phyloP scores from a whole-genome alignment of 2,888 invertebrate genomes.

The Rhagonycha fulva region DNA sequence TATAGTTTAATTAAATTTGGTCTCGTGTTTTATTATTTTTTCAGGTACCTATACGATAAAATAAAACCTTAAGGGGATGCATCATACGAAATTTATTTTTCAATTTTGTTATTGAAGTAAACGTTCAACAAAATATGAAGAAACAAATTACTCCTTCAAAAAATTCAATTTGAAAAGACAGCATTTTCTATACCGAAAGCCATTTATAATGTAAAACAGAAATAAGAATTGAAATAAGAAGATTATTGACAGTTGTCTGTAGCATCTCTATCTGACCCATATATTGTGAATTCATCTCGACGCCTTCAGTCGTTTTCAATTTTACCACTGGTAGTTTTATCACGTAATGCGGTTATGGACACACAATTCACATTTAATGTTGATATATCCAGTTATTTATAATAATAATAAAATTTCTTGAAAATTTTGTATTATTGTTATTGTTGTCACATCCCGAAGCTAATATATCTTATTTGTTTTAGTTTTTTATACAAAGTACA shows the following conservation, averaged over 20 bases:
- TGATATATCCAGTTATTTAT: conserved; percentile 4
- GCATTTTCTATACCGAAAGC: neutral
- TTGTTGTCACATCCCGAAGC: neutral
- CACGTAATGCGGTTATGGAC: conserved; percentile 35
- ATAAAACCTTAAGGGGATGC: neutral
- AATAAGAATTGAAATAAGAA: conserved; percentile 19
- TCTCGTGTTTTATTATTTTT: neutral
- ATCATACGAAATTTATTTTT: conserved; percentile 8
- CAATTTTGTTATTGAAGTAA: conserved; percentile 19
- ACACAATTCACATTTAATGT: conserved; percentile 32
- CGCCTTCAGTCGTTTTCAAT: conserved; percentile 15
- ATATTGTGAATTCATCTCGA: conserved; percentile 20
- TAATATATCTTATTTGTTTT: conserved; percentile 21
- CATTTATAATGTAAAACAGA: conserved; percentile 17
- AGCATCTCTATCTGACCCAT: conserved; percentile 9
- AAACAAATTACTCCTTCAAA: conserved; percentile 20
- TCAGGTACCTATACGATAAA: neutral
- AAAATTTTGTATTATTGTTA: neutral
- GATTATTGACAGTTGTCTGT: conserved; percentile 10
- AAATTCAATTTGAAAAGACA: conserved; percentile 26
- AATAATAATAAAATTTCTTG: neutral
- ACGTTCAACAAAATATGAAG: conserved; percentile 18
- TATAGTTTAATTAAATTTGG: neutral
- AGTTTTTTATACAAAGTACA: conserved; percentile 47
- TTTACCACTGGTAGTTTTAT: conserved; percentile 31